Evolutionary conservation across 2,888 invertebrate species (phyloP).

Genomic region (Perizoma affinitatum): DNA sequence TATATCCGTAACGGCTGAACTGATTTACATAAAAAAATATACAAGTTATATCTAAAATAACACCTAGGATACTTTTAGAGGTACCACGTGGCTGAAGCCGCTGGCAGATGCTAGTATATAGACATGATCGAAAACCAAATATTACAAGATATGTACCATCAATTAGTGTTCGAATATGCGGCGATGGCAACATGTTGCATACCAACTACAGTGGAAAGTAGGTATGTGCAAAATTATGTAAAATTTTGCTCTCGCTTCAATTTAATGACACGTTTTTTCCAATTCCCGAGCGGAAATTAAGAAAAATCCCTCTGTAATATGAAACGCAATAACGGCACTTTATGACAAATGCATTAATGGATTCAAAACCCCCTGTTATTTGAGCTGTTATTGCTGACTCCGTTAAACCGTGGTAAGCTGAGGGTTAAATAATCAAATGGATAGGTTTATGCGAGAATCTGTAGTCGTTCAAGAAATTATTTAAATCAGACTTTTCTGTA

Average conservation of each 20-base stretch:
- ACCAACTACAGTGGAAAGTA: background rate
- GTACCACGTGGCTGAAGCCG: too few relatives aligned
- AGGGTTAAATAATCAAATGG: slow-evolving; percentile 47
- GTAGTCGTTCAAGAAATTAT: too few relatives aligned
- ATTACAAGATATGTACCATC: too few relatives aligned
- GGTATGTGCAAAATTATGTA: background rate
- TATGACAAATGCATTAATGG: slow-evolving; percentile 76
- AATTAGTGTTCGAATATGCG: too few relatives aligned
- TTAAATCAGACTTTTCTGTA: too few relatives aligned
- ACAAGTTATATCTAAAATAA: too few relatives aligned
- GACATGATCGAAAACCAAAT: too few relatives aligned
- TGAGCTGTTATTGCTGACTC: slow-evolving; percentile 48
- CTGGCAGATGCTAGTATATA: too few relatives aligned
- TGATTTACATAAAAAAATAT: too few relatives aligned
- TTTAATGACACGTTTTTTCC: background rate
- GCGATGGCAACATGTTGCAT: too few relatives aligned
- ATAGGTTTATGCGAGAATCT: slow-evolving; percentile 15
- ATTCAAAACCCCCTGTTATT: slow-evolving; percentile 61
- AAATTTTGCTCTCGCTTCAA: background rate
- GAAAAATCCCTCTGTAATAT: slow-evolving; percentile 33
- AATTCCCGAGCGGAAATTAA: slow-evolving; percentile 34
- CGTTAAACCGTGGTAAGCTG: slow-evolving; percentile 63
- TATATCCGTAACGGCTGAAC: too few relatives aligned
- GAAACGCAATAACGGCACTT: slow-evolving; percentile 48
- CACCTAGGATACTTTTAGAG: too few relatives aligned